These are phyloP conservation scores for Drosophila bocki DNA, from an alignment of 1,140 invertebrate genomes.

Conservation along the genomic window DNA sequence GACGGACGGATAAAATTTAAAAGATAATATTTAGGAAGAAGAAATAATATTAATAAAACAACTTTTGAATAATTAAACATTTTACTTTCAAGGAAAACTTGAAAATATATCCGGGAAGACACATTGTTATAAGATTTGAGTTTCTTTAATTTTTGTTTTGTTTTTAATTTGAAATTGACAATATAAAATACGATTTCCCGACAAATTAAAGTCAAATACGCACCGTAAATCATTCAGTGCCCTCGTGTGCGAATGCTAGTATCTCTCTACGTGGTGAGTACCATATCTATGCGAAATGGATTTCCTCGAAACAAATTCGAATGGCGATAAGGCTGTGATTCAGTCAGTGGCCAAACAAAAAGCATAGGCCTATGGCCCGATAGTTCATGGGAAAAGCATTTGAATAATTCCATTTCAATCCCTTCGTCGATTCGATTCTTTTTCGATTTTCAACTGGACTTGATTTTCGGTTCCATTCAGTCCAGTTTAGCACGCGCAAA, in stretches of 20 bases:
- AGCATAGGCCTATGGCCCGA: conserved; percentile 7
- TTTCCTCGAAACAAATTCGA: conserved; percentile 8
- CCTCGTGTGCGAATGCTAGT: neutral
- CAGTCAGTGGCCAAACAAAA: conserved; percentile 29
- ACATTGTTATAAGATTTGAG: neutral
- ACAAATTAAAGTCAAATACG: conserved; percentile 10
- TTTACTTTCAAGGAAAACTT: neutral
- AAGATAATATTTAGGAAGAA: no score
- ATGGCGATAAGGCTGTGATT: conserved; percentile 30
- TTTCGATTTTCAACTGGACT: conserved; percentile 10
- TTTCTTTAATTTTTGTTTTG: neutral
- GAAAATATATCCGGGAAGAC: neutral
- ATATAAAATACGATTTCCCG: conserved; percentile 9
- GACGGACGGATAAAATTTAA: no score
- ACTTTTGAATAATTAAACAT: neutral
- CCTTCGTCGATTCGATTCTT: neutral
- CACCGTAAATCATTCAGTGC: conserved; percentile 6
- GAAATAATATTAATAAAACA: neutral
- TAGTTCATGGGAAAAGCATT: conserved; percentile 38
- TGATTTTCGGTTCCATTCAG: conserved; percentile 27
- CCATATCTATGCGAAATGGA: conserved; percentile 21
- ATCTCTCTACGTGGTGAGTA: neutral
- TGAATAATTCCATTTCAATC: conserved; percentile 37
- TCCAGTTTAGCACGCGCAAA: conserved; percentile 61
- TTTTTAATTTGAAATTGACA: neutral